Conservation (phyloP, 64 coral and sea anemone species). For the Exaiptasia diaphana region DNA sequence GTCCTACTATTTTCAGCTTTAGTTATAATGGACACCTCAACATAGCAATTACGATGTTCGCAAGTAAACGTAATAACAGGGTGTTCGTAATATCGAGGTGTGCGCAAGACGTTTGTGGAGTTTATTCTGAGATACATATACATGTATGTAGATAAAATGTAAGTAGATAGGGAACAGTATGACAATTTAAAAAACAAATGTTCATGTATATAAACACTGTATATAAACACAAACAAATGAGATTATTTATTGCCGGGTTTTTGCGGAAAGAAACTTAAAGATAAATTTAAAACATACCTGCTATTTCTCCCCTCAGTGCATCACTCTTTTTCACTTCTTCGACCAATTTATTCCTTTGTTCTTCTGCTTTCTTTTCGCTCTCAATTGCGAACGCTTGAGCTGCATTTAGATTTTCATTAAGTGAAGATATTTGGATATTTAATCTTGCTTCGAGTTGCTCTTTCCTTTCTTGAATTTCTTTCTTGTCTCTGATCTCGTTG, state of each 20-base stretch:
- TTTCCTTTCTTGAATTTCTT: constrained; percentile 64
- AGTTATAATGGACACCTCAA: no score
- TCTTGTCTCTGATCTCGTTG: constrained; percentile 62
- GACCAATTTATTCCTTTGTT: constrained; percentile 29
- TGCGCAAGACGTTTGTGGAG: no score
- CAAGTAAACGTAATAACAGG: no score
- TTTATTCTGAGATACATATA: no score
- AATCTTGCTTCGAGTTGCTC: constrained; percentile 71
- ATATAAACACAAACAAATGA: background rate
- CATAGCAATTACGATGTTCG: no score
- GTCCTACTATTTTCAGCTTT: no score
- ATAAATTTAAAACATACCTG: constrained; percentile 41
- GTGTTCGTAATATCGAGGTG: no score
- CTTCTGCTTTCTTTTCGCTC: constrained; percentile 48
- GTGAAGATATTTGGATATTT: constrained; percentile 82
- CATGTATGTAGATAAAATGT: no score
- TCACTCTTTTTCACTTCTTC: constrained; percentile 63
- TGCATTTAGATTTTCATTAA: constrained; percentile 67
- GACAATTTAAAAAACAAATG: no score
- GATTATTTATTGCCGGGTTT: background rate
- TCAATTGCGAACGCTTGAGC: constrained; percentile 55
- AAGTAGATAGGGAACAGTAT: no score
- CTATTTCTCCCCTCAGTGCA: constrained; percentile 60
- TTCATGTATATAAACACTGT: no score
- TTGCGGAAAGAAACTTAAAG: background rate